Evolutionary conservation across 2,113 vertebrate species (phyloP).

Genomic region (Bos javanicus): DNA sequence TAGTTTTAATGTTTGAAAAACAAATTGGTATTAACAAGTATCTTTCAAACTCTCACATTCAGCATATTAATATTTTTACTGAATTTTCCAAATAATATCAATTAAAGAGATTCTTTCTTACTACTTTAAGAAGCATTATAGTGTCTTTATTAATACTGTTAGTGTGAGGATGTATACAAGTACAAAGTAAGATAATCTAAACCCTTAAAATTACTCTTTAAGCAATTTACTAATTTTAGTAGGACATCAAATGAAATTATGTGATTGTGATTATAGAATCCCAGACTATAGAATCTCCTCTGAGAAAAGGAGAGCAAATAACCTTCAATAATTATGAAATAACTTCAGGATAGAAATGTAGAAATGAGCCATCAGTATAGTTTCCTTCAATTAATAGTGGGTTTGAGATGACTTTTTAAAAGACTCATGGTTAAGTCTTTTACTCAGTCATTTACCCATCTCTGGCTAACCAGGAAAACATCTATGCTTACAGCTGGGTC

Average conservation of each 20-base stretch:
- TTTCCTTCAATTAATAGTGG: neutral
- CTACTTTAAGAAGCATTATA: neutral
- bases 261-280: neutral
- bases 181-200: neutral
- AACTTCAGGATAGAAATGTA: conserved; percentile 14
- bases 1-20: neutral
- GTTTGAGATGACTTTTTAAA: neutral
- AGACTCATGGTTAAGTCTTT: neutral
- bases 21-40: neutral
- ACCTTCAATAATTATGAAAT: conserved; percentile 6
- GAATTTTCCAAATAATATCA: neutral
- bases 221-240: neutral
- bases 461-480: neutral
- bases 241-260: neutral
- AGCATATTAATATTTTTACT: neutral
- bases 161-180: neutral
- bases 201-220: neutral
- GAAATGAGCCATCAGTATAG: neutral
- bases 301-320: neutral
- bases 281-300: neutral
- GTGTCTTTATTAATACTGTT: neutral
- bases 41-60: neutral
- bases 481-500: neutral
- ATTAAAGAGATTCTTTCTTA: neutral
- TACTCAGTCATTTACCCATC: neutral